A percentile compares a stretch with the other conserved stretches of the same genome.
Evolutionary conservation across 2,113 vertebrate genomes (phyloP).

Genomic region (Equus quagga): DNA sequence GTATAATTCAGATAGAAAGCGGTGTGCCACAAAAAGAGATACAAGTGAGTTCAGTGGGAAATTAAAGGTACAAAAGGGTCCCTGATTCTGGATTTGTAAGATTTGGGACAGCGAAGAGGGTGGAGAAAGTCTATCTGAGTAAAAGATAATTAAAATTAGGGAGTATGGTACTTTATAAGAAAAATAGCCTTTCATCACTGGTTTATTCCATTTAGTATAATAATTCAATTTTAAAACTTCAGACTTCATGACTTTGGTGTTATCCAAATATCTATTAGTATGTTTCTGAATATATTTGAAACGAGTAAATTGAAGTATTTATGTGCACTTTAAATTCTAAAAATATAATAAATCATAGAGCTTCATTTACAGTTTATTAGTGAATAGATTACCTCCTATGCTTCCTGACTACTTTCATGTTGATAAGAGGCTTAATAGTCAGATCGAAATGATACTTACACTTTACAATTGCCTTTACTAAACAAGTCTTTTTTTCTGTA

Average conservation of each 20-base stretch:
- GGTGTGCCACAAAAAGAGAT: not conserved
- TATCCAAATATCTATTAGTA: conserved; percentile 40
- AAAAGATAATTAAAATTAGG: not conserved
- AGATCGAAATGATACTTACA: conserved; percentile 55
- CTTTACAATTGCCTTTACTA: not conserved
- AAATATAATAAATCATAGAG: conserved; percentile 36
- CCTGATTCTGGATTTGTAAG: not conserved
- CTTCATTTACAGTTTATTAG: conserved; percentile 41
- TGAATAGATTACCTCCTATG: not conserved
- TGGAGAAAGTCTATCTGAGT: not conserved
- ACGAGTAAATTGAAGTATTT: conserved; percentile 61
- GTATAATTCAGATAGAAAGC: not conserved
- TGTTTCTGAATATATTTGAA: conserved; percentile 54
- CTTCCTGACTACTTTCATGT: conserved; percentile 65
- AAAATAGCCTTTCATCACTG: not conserved
- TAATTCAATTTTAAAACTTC: conserved; percentile 22
- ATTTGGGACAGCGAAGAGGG: not conserved
- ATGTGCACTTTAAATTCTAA: conserved; percentile 52
- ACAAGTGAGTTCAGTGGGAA: not conserved
- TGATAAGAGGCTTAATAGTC: conserved; percentile 44
- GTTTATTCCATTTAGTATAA: conserved; percentile 10
- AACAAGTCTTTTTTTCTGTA: not conserved
- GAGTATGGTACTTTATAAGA: not conserved
- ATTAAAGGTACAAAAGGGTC: not conserved
- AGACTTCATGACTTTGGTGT: not conserved